Percentiles rank a stretch among this genome's conserved stretches.
Evolutionary conservation across 2,888 invertebrate species (phyloP).

Genomic region (Zonitis immaculata): DNA sequence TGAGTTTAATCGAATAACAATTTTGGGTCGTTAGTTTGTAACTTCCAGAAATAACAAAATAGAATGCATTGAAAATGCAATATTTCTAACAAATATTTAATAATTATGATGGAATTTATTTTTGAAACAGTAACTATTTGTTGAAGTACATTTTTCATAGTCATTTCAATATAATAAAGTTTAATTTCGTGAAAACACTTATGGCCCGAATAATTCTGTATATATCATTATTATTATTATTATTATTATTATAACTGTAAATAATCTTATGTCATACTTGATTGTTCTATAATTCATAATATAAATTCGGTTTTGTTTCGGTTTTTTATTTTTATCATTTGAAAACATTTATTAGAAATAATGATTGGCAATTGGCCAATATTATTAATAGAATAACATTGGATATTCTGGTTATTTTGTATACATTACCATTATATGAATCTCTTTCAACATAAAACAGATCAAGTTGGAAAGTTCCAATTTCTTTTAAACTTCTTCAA

Average conservation of each 20-base stretch:
- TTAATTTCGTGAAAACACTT: background rate
- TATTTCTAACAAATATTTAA: too few species aligned
- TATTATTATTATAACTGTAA: background rate
- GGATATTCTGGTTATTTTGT: constrained; percentile 18
- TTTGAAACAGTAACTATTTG: background rate
- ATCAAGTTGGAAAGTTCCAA: constrained; percentile 6
- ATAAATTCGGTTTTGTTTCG: too few species aligned
- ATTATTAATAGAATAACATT: constrained; percentile 16
- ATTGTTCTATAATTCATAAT: background rate
- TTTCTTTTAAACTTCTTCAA: background rate
- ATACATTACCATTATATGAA: constrained; percentile 1
- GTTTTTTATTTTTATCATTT: too few species aligned
- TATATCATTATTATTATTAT: background rate
- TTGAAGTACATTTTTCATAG: background rate
- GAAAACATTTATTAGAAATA: constrained; percentile 7
- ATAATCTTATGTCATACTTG: background rate
- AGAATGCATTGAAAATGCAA: too few species aligned
- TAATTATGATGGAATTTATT: background rate
- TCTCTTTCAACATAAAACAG: constrained; percentile 14
- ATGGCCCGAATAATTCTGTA: background rate
- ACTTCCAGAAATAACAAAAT: too few species aligned
- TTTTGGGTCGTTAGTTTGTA: too few species aligned
- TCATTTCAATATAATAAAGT: background rate
- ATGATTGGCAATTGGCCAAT: constrained; percentile 13
- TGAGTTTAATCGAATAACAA: too few species aligned